Evolutionary conservation across 2,888 invertebrate genomes (phyloP), one percentile per base, ranked within the genome.

Genomic region (Trachelus troglodyta): DNA sequence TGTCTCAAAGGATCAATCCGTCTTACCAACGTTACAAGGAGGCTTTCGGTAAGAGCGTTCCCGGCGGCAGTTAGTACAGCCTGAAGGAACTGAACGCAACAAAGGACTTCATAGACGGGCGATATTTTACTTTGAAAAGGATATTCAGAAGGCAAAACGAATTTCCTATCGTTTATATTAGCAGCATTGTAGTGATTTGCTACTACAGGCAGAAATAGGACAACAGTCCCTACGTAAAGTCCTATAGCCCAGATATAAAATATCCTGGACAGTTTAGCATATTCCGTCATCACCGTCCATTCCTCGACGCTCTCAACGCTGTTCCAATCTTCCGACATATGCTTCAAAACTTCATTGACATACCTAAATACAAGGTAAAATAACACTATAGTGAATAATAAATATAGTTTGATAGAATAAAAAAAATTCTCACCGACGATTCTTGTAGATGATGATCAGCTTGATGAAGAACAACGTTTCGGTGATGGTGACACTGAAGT

Each of bases 21-120:
- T 56, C 6, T 79, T 80, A 83, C 83, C 81, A 77, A 34, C 12
- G 79, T 79, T 34, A 77, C 77, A 30, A 83, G 79, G n/a, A 83
- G 56, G 30, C 75, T 79, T 71, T 79, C 77, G 9, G 81, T 33
- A 12, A 75, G 40, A 73, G 76, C 75, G 9, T 79, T 78, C 30
- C 71, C 12, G 69, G 80, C 80, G n/a, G 80, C 81, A 34, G 79
- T 79, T 12, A 78, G 12, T 11, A 40, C 68, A 73, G 81, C 80
- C 3, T 79, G 80, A 33, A 81, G 12, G 23, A 83, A 75, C 76
- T 83, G 83, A 11, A 56, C 37, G 34, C 78, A 11, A 31, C 78
- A 15, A 37, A 81, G 56, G 1, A 80, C 1, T 40, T 83, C 83
- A 31, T 83, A 83, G 11, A 80, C 34, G 11, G 83, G 83, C 1